phyloP scores from a whole-genome alignment of 2,113 vertebrate genomes.

The Tragelaphus buxtoni region DNA sequence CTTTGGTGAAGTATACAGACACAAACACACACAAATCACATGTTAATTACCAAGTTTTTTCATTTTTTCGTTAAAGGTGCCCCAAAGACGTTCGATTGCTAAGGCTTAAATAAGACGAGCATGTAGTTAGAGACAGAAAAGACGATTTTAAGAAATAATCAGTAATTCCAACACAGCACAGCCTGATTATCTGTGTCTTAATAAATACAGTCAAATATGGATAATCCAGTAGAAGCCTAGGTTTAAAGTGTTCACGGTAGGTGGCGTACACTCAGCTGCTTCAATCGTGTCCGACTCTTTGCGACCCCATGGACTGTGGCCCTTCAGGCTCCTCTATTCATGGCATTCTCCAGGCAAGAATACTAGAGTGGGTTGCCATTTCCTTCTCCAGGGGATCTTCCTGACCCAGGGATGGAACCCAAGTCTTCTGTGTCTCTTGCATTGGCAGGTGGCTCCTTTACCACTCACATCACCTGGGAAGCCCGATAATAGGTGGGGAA shows the following conservation, averaged over 20 bases:
- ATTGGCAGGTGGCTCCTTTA: neutral
- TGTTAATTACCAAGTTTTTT: neutral
- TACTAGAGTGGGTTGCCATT: neutral
- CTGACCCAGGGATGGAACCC: neutral
- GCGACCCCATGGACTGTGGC: neutral
- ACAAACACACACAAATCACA: neutral
- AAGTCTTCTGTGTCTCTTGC: neutral
- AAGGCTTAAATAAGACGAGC: neutral
- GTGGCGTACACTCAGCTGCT: neutral
- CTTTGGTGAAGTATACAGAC: neutral
- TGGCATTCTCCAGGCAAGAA: neutral
- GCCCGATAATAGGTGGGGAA: neutral
- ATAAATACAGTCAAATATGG: neutral
- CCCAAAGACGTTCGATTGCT: neutral
- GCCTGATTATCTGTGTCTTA: neutral
- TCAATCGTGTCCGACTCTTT: neutral
- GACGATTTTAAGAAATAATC: neutral
- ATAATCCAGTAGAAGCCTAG: neutral
- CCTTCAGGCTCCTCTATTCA: neutral
- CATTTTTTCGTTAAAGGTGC: neutral
- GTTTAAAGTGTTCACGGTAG: neutral
- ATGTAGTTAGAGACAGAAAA: neutral
- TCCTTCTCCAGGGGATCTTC: neutral
- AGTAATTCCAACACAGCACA: neutral
- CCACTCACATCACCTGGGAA: accelerated